Evolutionary conservation across 2,888 invertebrate genomes (phyloP), one percentile per base, ranked within the genome.

Genomic region (Amblyjoppa proteus): DNA sequence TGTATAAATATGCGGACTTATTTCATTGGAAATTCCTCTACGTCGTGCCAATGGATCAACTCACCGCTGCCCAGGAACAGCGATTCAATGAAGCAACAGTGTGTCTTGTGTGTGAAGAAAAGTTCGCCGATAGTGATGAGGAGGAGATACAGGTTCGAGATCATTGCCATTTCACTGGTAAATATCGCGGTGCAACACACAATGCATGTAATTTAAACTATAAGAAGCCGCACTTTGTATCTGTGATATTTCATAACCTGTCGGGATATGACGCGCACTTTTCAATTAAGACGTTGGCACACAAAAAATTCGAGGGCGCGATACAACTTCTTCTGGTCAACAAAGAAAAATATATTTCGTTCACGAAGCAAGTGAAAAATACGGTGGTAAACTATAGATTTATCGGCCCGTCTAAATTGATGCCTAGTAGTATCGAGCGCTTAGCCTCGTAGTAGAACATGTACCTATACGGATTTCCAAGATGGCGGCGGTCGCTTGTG

Each of bases 351-450:
- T 20, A 20, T 20, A 20, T 20, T 20, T 20, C 20, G 5, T 91
- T 92, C 81, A 89, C 88, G 4, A 90, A 88, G 70, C 76, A 80
- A 66, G 75, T 88, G 61, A 78, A 84, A 20, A 68, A 53, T 28
- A 68, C 75, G 25, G 75, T 81, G 3, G 88, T 88, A 38, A 80
- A 83, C 51, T 81, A 87, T 58, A 51, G 88, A 25, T 89, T 89
- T 70, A 64, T 92, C 28, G 91, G 92, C 80, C 91, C 90, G n/a
- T 90, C 88, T 74, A 77, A 89, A 49, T 92, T 92, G 84, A 89
- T 92, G 90, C 28, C 87, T n/a, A 79, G 88, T 25, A 87, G 87
- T 74, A 70, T 91, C 38, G 89, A 89, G 68, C 84, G 20, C 20
- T 88, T 82, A 80, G 7, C 45, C 11, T 1, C 45, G 11, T 45